These are phyloP conservation scores for Homarus gammarus DNA, from an alignment of 2,888 invertebrate genomes.

Conservation along the genomic window DNA sequence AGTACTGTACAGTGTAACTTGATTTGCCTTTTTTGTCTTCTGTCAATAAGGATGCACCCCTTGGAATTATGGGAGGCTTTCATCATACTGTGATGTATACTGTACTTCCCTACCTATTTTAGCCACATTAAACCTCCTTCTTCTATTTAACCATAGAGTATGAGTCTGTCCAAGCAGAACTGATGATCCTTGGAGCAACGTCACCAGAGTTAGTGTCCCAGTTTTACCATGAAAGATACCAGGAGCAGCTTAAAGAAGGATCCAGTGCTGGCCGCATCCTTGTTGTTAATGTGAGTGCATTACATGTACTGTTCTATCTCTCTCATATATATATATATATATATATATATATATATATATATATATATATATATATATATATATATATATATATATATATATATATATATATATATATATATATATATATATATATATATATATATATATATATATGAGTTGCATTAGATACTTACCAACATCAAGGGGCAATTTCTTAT, in stretches of 20 bases:
- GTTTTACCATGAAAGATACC: slow-evolving; percentile 44
- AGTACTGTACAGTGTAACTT: too few species aligned
- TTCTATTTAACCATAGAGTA: slow-evolving; percentile 52
- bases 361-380: neutral
- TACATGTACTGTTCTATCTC: neutral
- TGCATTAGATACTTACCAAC: neutral
- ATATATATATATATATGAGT: neutral
- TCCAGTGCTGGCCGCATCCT: neutral
- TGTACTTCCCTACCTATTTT: too few species aligned
- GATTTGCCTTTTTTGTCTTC: too few species aligned
- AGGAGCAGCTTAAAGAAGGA: slow-evolving; percentile 34
- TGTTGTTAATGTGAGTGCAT: slow-evolving; percentile 32
- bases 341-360: slow-evolving; percentile 1
- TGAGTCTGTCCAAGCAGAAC: slow-evolving; percentile 6
- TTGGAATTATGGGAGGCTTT: too few species aligned
- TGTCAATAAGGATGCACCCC: too few species aligned
- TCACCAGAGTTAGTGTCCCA: slow-evolving; percentile 32
- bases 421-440: slow-evolving; percentile 9
- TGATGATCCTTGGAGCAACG: slow-evolving; percentile 43
- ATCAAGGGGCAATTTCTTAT: too few species aligned
- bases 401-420: neutral
- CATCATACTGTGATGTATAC: too few species aligned
- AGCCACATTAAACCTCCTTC: too few species aligned
- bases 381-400: neutral
- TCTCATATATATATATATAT: neutral